Evolutionary conservation across 1,140 invertebrate species (phyloP).

Genomic region (Drosophila obscura): DNA sequence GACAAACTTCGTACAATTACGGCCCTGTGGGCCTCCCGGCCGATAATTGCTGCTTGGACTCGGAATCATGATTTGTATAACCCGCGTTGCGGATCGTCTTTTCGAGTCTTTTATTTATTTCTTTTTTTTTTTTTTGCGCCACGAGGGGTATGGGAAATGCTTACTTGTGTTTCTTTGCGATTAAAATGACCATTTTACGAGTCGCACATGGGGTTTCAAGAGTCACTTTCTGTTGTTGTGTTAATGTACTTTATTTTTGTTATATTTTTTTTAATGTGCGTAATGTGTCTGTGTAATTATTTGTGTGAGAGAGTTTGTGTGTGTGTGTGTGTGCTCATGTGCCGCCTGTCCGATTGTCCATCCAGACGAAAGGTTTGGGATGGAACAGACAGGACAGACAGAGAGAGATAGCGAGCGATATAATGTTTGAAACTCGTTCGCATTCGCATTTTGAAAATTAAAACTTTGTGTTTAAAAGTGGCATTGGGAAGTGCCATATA

Average conservation of each 20-base stretch:
- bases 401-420: slow-evolving; percentile 6
- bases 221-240: slow-evolving; percentile 12
- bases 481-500: slow-evolving; percentile 9
- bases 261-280: slow-evolving; percentile 37
- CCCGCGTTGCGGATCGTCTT: slow-evolving; percentile 3
- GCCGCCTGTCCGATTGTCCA: slow-evolving; percentile 4
- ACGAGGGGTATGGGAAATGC: slow-evolving; percentile 31
- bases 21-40: too few relatives aligned
- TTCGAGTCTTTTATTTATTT: slow-evolving; percentile 12
- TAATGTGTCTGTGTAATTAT: slow-evolving; percentile 21
- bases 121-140: slow-evolving; percentile 23
- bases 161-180: slow-evolving; percentile 44
- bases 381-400: too few relatives aligned
- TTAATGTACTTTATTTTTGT: background rate
- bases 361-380: background rate
- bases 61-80: slow-evolving; percentile 55
- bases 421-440: slow-evolving; percentile 56
- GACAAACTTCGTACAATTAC: too few relatives aligned
- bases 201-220: slow-evolving; percentile 45
- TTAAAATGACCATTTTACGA: slow-evolving; percentile 49
- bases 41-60: background rate
- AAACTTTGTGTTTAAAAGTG: slow-evolving; percentile 4
- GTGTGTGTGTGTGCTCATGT: slow-evolving; percentile 5
- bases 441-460: slow-evolving; percentile 23
- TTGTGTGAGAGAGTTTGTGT: slow-evolving; percentile 14